Conservation (phyloP, 1,140 invertebrate species). For the Anagrus nilaparvatae region DNA sequence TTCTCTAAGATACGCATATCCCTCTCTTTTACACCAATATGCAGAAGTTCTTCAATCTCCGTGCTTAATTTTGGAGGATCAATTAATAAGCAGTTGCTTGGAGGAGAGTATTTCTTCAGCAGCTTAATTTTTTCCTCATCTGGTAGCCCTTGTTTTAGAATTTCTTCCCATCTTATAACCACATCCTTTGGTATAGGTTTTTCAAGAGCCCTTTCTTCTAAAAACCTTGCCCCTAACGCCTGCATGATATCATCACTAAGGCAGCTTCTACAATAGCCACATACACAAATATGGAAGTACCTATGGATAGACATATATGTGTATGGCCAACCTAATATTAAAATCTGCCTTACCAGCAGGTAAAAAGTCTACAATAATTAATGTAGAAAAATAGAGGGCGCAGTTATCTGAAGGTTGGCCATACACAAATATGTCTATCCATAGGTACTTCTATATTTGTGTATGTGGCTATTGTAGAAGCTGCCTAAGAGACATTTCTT, state of each 20-base stretch:
- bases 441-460: no score
- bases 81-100: neutral
- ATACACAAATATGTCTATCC: no score
- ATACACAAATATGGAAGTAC: no score
- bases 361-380: no score
- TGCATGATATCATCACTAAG: neutral
- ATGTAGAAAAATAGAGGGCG: no score
- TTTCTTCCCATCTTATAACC: constrained; percentile 1
- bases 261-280: no score
- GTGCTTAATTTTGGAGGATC: constrained; percentile 7
- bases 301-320: no score
- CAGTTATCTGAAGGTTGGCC: no score
- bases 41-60: neutral
- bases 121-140: neutral
- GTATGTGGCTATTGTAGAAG: no score
- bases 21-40: neutral
- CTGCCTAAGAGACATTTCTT: no score
- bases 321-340: no score
- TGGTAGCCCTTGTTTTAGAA: constrained; percentile 1
- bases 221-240: neutral
- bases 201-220: neutral
- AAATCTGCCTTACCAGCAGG: no score
- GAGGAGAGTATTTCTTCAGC: constrained; percentile 6
- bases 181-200: neutral
- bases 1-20: constrained; percentile 3